Conservation (phyloP, 1,140 invertebrate species). For the Theocolax elegans region DNA sequence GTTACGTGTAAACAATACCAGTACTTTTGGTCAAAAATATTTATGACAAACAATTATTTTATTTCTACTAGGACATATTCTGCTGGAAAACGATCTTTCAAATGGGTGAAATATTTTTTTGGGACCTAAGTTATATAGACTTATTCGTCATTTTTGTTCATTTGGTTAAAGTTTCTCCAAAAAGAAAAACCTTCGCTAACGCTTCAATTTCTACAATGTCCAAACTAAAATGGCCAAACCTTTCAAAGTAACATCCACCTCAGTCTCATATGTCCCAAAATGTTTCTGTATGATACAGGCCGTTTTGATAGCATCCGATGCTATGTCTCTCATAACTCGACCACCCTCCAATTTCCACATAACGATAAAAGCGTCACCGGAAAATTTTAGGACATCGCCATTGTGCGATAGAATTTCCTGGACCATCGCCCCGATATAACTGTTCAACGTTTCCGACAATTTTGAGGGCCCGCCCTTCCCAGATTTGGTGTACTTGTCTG, state of each 20-base stretch:
- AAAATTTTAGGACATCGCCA: conserved; percentile 76
- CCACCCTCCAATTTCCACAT: conserved; percentile 70
- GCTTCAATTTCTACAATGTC: too few species aligned
- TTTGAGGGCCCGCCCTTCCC: conserved; percentile 73
- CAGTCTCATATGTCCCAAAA: conserved; percentile 71
- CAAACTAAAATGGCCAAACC: conserved; percentile 59
- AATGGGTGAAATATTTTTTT: too few species aligned
- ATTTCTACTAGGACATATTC: too few species aligned
- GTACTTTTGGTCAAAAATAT: too few species aligned
- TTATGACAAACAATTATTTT: too few species aligned
- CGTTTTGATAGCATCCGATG: conserved; percentile 72
- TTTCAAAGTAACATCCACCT: conserved; percentile 70
- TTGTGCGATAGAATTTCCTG: conserved; percentile 73
- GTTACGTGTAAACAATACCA: too few species aligned
- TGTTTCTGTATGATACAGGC: conserved; percentile 74
- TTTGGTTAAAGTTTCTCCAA: too few species aligned
- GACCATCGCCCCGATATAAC: conserved; percentile 75
- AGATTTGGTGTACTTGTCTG: conserved; percentile 71
- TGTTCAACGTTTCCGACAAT: conserved; percentile 73
- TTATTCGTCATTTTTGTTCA: too few species aligned
- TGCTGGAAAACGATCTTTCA: too few species aligned
- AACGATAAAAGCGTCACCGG: conserved; percentile 75
- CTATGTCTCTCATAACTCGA: conserved; percentile 69
- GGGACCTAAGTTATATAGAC: too few species aligned
- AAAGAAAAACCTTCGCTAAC: too few species aligned